Evolutionary conservation across 2,113 vertebrate genomes (phyloP), one percentile per base, ranked within the genome.

Genomic region (Ploceus nigricollis): DNA sequence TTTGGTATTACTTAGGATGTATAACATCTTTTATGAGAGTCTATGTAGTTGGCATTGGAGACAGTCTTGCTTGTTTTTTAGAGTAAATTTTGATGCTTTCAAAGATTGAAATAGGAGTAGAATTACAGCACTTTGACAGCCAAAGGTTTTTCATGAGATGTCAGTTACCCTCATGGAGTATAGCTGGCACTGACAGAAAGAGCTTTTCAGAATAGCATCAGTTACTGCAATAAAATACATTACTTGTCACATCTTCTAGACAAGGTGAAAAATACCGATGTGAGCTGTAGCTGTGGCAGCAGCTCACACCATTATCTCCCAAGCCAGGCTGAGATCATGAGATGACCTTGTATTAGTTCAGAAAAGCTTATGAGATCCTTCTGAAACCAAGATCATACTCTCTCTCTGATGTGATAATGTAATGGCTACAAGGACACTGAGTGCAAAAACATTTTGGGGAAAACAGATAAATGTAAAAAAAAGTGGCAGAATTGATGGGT

Each of bases 181-280:
- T 53, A 87, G 78, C 60, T 90, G 70, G 42, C 92, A 89, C 76
- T 89, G 95, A 54, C 56, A 82, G 76, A 86, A 92, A 45, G 31
- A 54, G 60, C n/a, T 66, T 94, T 96, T 95, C 2, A 5, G 45
- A 77, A 45, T 87, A 94, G 70, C 75, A 70, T 81, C 77, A 69
- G 54, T 88, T 93, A 69, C 89, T 78, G 93, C 72, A 94, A 72
- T 92, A 89, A 90, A 72, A 65, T 40, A 87, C 93, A 89, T 91
- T 87, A 39, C 85, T 57, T 90, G 51, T 81, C 76, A 60, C 51
- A 11, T 89, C 82, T 90, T 70, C 40, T 37, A 71, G 88, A 57
- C 63, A 50, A 88, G 69, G 45, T 86, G 73, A 89, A 86, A 94
- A 71, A 87, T 68, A 57, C 37, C 0, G 2, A 9, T 80, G 10